phyloP scores from a whole-genome alignment of 2,888 invertebrate species.

The Scaptomyza polygonia region DNA sequence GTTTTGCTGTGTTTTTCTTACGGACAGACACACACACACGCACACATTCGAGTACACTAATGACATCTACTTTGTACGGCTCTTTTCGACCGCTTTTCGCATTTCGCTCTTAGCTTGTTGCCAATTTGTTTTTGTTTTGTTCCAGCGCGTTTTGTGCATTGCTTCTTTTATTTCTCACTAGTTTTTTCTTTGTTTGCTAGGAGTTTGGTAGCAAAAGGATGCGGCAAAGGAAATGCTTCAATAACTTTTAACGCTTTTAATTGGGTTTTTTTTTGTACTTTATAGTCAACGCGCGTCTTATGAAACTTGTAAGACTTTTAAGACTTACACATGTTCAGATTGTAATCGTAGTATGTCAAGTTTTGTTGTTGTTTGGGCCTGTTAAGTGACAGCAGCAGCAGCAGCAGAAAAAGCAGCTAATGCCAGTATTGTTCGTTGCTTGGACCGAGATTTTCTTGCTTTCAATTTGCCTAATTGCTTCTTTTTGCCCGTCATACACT shows the following conservation, averaged over 20 bases:
- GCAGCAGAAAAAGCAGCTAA: slow-evolving; percentile 41
- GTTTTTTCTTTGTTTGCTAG: slow-evolving; percentile 1
- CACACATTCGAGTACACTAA: slow-evolving; percentile 62
- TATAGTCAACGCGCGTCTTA: slow-evolving; percentile 78
- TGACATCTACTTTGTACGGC: slow-evolving; percentile 65
- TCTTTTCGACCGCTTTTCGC: slow-evolving; percentile 55
- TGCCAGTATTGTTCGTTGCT: slow-evolving; percentile 47
- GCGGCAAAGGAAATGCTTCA: slow-evolving; percentile 54
- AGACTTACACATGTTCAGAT: slow-evolving; percentile 71
- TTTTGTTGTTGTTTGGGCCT: slow-evolving; percentile 32
- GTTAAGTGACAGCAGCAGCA: slow-evolving; percentile 59
- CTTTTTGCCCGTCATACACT: slow-evolving; percentile 60
- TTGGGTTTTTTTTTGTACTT: slow-evolving; percentile 72
- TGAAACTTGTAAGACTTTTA: slow-evolving; percentile 49
- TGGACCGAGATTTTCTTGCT: slow-evolving; percentile 50
- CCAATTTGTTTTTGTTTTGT: slow-evolving; percentile 57
- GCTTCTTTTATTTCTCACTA: slow-evolving; percentile 1
- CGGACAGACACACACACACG: slow-evolving; percentile 4
- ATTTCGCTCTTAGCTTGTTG: slow-evolving; percentile 45
- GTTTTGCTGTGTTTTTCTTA: slow-evolving; percentile 5
- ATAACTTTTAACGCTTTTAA: slow-evolving; percentile 81
- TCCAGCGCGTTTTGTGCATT: slow-evolving; percentile 23
- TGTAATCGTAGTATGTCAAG: slow-evolving; percentile 63
- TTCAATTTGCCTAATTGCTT: slow-evolving; percentile 77
- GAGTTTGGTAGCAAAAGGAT: not conserved